phyloP scores from a whole-genome alignment of 2,113 vertebrate genomes.

The Istiophorus platypterus region DNA sequence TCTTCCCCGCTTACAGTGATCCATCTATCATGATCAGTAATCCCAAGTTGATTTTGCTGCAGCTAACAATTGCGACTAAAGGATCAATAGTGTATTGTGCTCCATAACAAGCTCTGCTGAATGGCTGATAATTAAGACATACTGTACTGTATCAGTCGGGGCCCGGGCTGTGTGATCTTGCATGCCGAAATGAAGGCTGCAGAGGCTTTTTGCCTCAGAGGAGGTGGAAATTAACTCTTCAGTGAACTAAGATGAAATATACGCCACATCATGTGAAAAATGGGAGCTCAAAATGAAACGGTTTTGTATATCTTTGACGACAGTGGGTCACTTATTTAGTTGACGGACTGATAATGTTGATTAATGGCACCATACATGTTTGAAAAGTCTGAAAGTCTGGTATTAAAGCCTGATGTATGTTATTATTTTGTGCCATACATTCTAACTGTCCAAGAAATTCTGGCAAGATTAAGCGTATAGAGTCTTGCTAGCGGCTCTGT shows the following conservation, averaged over 20 bases:
- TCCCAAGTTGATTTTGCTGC: slow-evolving; percentile 44
- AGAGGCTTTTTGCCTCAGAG: neutral
- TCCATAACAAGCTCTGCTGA: slow-evolving; percentile 50
- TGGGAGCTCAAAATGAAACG: neutral
- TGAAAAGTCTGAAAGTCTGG: neutral
- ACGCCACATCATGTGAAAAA: neutral
- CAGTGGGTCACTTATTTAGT: neutral
- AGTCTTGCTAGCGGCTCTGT: neutral
- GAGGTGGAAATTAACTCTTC: neutral
- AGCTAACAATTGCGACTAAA: slow-evolving; percentile 33
- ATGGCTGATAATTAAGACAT: slow-evolving; percentile 43
- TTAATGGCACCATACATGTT: neutral
- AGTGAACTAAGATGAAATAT: neutral
- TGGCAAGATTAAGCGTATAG: neutral
- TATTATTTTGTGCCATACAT: neutral
- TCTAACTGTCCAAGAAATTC: neutral
- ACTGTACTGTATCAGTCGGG: slow-evolving; percentile 13
- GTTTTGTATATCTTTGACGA: neutral
- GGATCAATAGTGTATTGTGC: slow-evolving; percentile 61
- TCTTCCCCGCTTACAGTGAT: neutral
- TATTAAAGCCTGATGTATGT: neutral
- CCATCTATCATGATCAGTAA: slow-evolving; percentile 58
- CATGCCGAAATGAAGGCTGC: slow-evolving; percentile 21
- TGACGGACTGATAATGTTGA: neutral
- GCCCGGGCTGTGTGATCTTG: neutral